phyloP scores from a whole-genome alignment of 1,140 invertebrate genomes.

The Drosophila leontia region DNA sequence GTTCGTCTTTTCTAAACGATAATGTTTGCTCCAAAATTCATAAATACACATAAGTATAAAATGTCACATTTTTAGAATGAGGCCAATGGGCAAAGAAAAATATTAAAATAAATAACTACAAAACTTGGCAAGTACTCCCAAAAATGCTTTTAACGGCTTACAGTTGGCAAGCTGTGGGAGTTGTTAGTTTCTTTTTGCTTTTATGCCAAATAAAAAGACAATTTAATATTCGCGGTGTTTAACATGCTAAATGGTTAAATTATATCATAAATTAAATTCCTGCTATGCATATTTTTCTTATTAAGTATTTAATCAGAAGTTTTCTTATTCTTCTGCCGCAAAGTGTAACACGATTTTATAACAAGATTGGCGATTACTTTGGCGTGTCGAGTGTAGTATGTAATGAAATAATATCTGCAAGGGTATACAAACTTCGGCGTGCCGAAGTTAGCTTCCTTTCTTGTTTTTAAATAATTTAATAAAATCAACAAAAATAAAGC shows the following conservation, averaged over 20 bases:
- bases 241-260: conserved; percentile 73
- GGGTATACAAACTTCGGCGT: too few relatives aligned
- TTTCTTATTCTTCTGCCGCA: neutral
- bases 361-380: too few relatives aligned
- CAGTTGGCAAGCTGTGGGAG: conserved; percentile 43
- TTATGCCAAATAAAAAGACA: conserved; percentile 54
- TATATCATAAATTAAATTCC: conserved; percentile 70
- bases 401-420: too few relatives aligned
- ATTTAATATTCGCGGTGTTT: conserved; percentile 70
- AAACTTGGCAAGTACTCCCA: conserved; percentile 53
- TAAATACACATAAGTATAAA: neutral
- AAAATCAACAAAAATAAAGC: too few relatives aligned
- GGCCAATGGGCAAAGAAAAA: conserved; percentile 4
- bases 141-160: conserved; percentile 49
- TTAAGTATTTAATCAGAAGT: neutral
- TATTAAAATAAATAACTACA: conserved; percentile 48
- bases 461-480: too few relatives aligned
- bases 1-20: neutral
- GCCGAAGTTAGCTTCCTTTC: too few relatives aligned
- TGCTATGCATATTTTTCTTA: neutral
- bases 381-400: too few relatives aligned
- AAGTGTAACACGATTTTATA: too few relatives aligned
- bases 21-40: neutral
- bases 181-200: conserved; percentile 33
- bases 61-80: neutral